Evolutionary conservation across 2,888 invertebrate species (phyloP).

Genomic region (Sclerodermus sp.): DNA sequence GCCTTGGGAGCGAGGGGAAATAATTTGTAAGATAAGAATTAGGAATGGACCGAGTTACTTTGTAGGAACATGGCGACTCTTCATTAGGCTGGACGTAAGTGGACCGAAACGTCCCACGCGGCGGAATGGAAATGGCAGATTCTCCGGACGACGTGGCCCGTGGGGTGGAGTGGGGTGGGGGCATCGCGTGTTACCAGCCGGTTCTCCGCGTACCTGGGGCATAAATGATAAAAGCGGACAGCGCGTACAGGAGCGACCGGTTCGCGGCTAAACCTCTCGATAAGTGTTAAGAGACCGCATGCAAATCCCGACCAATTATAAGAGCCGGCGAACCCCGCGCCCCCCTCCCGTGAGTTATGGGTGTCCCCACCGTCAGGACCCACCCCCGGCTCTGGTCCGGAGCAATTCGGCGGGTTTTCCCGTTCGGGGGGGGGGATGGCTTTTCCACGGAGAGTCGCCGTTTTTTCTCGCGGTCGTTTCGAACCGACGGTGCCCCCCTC

Average conservation of each 20-base stretch:
- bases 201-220: conserved; percentile 38
- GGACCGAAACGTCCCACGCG: too few relatives aligned
- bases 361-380: too few relatives aligned
- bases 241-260: conserved; percentile 36
- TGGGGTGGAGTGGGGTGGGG: conserved; percentile 12
- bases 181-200: conserved; percentile 41
- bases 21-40: too few relatives aligned
- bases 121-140: neutral
- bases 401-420: neutral
- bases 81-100: too few relatives aligned
- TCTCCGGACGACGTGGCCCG: neutral
- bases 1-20: too few relatives aligned
- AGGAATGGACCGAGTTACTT: too few relatives aligned
- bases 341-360: conserved; percentile 34
- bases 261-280: conserved; percentile 40
- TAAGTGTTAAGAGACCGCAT: conserved; percentile 40
- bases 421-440: neutral
- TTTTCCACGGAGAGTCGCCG: too few relatives aligned
- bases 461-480: too few relatives aligned
- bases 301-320: conserved; percentile 42
- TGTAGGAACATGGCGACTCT: too few relatives aligned
- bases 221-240: conserved; percentile 48
- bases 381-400: too few relatives aligned
- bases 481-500: too few relatives aligned
- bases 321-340: conserved; percentile 18